Evolutionary conservation across 2,888 invertebrate species (phyloP).

Genomic region (Eupithecia centaureata): DNA sequence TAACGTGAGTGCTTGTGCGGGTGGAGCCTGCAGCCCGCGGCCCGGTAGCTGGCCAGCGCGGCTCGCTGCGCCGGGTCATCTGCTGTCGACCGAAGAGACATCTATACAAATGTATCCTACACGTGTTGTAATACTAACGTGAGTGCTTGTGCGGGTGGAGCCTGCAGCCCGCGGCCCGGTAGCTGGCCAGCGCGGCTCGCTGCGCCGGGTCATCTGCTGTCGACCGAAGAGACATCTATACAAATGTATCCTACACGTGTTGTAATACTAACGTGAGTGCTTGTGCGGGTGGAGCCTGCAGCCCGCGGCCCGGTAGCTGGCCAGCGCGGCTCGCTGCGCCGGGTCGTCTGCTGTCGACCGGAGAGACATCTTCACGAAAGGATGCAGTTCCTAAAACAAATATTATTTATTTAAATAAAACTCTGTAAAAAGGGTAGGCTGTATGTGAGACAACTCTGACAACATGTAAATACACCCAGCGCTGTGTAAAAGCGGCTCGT

Average conservation of each 20-base stretch:
- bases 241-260: constrained; percentile 72
- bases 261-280: constrained; percentile 59
- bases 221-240: constrained; percentile 87
- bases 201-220: constrained; percentile 86
- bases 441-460: too few species aligned
- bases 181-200: too few species aligned
- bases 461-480: too few species aligned
- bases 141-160: constrained; percentile 63
- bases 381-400: constrained; percentile 86
- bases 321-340: constrained; percentile 88
- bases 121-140: constrained; percentile 49
- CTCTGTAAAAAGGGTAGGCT: background rate
- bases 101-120: background rate
- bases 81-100: too few species aligned
- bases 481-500: too few species aligned
- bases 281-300: constrained; percentile 80
- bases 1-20: constrained; percentile 61
- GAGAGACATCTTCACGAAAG: constrained; percentile 89
- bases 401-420: background rate
- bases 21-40: constrained; percentile 89
- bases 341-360: constrained; percentile 86
- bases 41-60: constrained; percentile 93
- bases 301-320: constrained; percentile 94
- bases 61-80: too few species aligned
- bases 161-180: constrained; percentile 92